These are phyloP conservation scores for Brachystomella parvula DNA, from an alignment of 1,140 invertebrate species.

Conservation along the genomic window DNA sequence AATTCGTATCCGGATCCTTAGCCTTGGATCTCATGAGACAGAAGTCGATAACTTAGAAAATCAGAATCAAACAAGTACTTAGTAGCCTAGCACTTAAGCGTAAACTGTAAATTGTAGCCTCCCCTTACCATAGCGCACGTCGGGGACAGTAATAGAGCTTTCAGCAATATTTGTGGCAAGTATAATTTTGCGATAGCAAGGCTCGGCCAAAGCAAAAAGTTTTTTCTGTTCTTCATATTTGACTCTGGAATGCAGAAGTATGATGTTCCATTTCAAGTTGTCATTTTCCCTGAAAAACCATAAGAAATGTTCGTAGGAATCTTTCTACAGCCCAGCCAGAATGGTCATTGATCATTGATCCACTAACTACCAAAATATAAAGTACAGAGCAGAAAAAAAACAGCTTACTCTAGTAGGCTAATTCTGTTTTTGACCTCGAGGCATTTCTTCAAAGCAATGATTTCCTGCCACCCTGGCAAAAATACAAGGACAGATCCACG, in stretches of 20 bases:
- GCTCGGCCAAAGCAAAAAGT: conserved; percentile 54
- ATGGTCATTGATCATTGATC: no score
- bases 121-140: conserved; percentile 72
- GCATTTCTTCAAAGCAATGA: no score
- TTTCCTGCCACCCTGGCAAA: conserved; percentile 77
- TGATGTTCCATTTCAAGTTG: conserved; percentile 42
- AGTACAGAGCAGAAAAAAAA: no score
- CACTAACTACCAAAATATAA: no score
- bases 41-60: conserved; percentile 80
- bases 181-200: conserved; percentile 69
- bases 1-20: conserved; percentile 66
- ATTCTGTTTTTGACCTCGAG: no score
- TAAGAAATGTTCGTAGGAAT: conserved; percentile 28
- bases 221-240: conserved; percentile 56
- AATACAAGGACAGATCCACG: conserved; percentile 72
- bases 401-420: no score
- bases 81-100: conserved; percentile 31
- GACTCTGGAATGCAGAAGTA: conserved; percentile 63
- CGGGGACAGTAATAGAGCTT: conserved; percentile 88
- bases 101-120: background rate
- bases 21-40: conserved; percentile 79
- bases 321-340: conserved; percentile 49
- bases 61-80: conserved; percentile 54
- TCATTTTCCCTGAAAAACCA: conserved; percentile 11
- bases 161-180: conserved; percentile 93